Conservation (phyloP, 2,797 vertebrate genomes). For the Acanthurus leucopareius region DNA sequence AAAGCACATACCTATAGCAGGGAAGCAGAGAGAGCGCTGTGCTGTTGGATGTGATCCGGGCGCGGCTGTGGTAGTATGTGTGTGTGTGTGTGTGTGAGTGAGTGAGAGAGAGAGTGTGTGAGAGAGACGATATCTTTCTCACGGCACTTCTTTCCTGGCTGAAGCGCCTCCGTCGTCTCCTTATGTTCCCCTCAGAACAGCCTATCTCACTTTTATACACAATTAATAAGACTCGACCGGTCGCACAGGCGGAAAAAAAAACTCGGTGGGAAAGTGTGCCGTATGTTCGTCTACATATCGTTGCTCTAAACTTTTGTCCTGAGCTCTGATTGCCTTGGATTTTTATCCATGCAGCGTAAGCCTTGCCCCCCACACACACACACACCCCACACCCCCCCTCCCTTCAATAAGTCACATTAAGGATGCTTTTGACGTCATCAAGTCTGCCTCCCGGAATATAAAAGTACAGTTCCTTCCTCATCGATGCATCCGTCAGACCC, state of each 20-base stretch:
- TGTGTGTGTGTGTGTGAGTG: conserved; percentile 62
- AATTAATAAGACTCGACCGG: conserved; percentile 58
- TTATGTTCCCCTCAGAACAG: conserved; percentile 86
- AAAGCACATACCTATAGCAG: conserved; percentile 86
- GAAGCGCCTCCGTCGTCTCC: conserved; percentile 87
- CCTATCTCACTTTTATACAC: conserved; percentile 85
- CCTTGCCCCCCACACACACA: conserved; percentile 83
- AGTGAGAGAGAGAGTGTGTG: conserved; percentile 41
- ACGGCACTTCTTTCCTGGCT: conserved; percentile 85
- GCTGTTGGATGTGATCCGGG: conserved; percentile 83
- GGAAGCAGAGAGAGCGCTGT: conserved; percentile 72
- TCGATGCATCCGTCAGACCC: conserved; percentile 92
- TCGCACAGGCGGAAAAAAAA: conserved; percentile 63
- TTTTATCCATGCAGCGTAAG: conserved; percentile 95
- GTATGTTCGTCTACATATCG: conserved; percentile 90
- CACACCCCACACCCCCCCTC: conserved; percentile 80
- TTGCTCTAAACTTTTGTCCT: conserved; percentile 91
- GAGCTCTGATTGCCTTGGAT: conserved; percentile 92
- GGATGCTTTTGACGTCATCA: conserved; percentile 99
- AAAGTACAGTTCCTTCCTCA: conserved; percentile 94
- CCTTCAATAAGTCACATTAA: conserved; percentile 94
- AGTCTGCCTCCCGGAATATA: conserved; percentile 97
- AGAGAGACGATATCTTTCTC: conserved; percentile 84
- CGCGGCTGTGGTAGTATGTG: conserved; percentile 76
- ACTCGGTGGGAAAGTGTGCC: conserved; percentile 81